Evolutionary conservation across 2,888 invertebrate genomes (phyloP).

Genomic region (Taphrorychus bicolor): DNA sequence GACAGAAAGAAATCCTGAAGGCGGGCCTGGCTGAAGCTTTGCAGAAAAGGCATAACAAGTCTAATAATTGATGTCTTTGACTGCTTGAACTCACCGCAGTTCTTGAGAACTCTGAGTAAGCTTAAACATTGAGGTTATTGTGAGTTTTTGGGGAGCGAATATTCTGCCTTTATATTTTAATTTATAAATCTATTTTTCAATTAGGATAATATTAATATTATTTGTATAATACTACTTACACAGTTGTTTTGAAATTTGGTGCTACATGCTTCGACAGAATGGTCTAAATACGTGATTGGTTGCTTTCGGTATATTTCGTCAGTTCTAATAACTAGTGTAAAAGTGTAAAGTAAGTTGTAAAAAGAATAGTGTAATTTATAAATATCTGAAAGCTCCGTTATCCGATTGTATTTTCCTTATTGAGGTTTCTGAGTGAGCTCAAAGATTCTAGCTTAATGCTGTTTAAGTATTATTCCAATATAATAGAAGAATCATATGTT

Average conservation of each 20-base stretch:
- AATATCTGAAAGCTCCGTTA: no score
- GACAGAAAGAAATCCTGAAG: slow-evolving; percentile 82
- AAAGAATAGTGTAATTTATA: no score
- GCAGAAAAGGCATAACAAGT: slow-evolving; percentile 80
- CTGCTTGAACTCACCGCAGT: slow-evolving; percentile 45
- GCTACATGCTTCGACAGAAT: background rate
- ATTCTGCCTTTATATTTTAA: slow-evolving; percentile 4
- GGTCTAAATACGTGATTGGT: background rate
- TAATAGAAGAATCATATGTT: background rate
- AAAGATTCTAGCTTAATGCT: slow-evolving; percentile 1
- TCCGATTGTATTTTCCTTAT: no score
- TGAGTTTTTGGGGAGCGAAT: background rate
- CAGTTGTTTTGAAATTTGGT: slow-evolving; percentile 3
- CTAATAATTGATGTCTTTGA: slow-evolving; percentile 56
- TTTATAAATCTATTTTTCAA: background rate
- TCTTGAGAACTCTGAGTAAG: slow-evolving; percentile 23
- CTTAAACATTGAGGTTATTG: background rate
- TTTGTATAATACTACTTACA: background rate
- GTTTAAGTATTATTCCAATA: slow-evolving; percentile 5
- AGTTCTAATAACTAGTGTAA: no score
- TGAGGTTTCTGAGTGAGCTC: background rate
- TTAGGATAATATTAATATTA: slow-evolving; percentile 1
- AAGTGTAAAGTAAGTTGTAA: no score
- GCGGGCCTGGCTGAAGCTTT: slow-evolving; percentile 86
- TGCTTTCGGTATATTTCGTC: background rate